Evolutionary conservation across 2,888 invertebrate genomes (phyloP).

Genomic region (Platycheirus rosarum): DNA sequence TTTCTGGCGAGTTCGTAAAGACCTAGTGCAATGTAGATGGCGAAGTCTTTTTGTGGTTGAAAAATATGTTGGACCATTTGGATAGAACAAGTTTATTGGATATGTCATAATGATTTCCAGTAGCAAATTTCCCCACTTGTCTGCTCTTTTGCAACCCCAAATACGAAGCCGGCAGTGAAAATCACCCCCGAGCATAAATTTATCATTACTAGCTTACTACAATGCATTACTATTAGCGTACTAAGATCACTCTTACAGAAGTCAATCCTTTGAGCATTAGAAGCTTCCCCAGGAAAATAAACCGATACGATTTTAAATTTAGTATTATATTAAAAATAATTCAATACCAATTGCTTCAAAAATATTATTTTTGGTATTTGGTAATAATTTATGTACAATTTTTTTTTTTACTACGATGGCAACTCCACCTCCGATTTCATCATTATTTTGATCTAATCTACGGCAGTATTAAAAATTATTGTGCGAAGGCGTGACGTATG

Average conservation of each 20-base stretch:
- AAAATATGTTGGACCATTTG: conserved; percentile 18
- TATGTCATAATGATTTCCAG: background rate
- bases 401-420: conserved; percentile 21
- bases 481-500: background rate
- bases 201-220: too few species aligned
- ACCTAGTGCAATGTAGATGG: too few species aligned
- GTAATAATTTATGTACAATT: conserved; percentile 14
- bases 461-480: background rate
- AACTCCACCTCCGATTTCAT: conserved; percentile 20
- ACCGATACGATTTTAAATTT: too few species aligned
- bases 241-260: background rate
- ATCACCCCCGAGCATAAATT: conserved; percentile 1
- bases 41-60: too few species aligned
- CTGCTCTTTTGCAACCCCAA: conserved; percentile 9
- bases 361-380: too few species aligned
- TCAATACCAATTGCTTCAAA: too few species aligned
- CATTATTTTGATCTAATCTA: conserved; percentile 10
- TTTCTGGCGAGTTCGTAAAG: too few species aligned
- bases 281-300: too few species aligned
- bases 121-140: conserved; percentile 2
- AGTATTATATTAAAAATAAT: background rate
- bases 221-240: too few species aligned
- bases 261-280: background rate
- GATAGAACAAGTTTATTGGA: conserved; percentile 16
- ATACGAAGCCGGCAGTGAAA: background rate